Conservation (phyloP, 2,888 invertebrate species). For the Cataglyphis rosenhaueri region DNA sequence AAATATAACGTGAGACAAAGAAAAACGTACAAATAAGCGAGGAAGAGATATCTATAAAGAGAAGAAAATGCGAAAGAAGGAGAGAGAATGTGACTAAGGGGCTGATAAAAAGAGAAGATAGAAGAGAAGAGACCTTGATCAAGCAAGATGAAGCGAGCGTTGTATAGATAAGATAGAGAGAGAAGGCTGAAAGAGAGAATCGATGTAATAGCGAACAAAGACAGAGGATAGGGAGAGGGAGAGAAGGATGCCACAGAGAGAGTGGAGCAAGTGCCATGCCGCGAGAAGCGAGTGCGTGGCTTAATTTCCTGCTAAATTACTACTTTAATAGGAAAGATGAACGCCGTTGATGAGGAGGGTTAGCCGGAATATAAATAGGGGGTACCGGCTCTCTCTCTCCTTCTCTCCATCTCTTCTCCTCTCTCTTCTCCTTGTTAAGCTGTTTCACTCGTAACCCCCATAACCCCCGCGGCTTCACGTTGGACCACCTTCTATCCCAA, state of each 20-base stretch:
- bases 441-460: conserved; percentile 43
- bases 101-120: conserved; percentile 38
- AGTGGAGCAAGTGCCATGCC: conserved; percentile 78
- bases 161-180: neutral
- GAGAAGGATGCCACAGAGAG: conserved; percentile 39
- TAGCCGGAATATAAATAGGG: conserved; percentile 85
- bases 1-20: conserved; percentile 53
- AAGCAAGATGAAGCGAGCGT: conserved; percentile 30
- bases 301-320: conserved; percentile 86
- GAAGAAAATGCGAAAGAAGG: conserved; percentile 18
- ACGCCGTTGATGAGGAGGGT: conserved; percentile 86
- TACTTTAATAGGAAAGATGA: conserved; percentile 86
- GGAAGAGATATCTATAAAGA: conserved; percentile 24
- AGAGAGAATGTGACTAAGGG: conserved; percentile 16
- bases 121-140: conserved; percentile 41
- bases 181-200: conserved; percentile 58
- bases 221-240: conserved; percentile 45
- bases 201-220: conserved; percentile 58
- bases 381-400: conserved; percentile 69
- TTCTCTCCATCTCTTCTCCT: conserved; percentile 39
- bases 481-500: conserved; percentile 54
- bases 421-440: conserved; percentile 19
- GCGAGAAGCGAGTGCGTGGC: conserved; percentile 83
- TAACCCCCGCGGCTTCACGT: conserved; percentile 57
- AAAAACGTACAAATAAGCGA: conserved; percentile 30